Conservation (phyloP, 2,113 vertebrate species). For the Rhinogobius similis region DNA sequence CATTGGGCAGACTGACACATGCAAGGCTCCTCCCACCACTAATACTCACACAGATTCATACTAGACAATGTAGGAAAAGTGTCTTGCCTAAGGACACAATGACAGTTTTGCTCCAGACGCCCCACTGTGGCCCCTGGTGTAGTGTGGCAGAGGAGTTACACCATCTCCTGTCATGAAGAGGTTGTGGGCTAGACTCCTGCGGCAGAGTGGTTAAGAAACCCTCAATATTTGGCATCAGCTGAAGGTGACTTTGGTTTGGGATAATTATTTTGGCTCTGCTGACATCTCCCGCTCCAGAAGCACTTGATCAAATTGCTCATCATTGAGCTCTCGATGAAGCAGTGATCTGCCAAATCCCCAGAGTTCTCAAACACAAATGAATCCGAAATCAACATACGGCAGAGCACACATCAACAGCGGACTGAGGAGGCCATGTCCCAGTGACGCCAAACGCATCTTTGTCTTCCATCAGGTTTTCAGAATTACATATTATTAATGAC, state of each 20-base stretch:
- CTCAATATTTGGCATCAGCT: not conserved
- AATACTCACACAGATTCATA: no score
- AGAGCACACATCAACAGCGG: conserved; percentile 56
- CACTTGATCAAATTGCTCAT: conserved; percentile 24
- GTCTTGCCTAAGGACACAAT: no score
- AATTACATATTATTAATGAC: not conserved
- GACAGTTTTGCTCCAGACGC: no score
- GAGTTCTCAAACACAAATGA: conserved; percentile 55
- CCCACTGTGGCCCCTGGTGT: no score
- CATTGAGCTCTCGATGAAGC: conserved; percentile 8
- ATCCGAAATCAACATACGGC: conserved; percentile 49
- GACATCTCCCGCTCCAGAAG: conserved; percentile 8
- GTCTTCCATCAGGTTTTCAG: conserved; percentile 44
- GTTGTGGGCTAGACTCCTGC: not conserved
- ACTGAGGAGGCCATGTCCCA: conserved; percentile 39
- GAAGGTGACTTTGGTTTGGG: not conserved
- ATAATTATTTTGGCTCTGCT: not conserved
- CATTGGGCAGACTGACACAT: no score
- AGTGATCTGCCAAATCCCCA: conserved; percentile 29
- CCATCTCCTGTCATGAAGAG: not conserved
- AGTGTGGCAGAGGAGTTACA: not conserved
- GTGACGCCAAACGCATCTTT: conserved; percentile 57
- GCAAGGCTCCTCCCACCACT: no score
- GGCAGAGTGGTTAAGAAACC: no score
- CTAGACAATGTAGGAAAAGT: no score